A percentile compares a stretch with the other conserved stretches of the same genome.
Evolutionary conservation across 2,113 vertebrate genomes (phyloP).

Genomic region (Gopherus flavomarginatus): DNA sequence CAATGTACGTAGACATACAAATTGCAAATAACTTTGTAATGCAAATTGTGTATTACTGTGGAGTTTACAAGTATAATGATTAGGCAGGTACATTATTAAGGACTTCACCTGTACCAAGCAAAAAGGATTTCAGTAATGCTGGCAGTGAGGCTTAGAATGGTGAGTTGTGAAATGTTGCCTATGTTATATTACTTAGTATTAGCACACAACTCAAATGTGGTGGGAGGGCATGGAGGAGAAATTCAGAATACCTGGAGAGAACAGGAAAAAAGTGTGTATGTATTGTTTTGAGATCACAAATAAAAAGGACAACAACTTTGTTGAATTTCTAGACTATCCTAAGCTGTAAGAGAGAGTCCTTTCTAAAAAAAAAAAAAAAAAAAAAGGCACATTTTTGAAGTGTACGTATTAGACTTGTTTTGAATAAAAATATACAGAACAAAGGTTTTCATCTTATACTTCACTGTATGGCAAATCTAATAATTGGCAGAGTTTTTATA

Average conservation of each 20-base stretch:
- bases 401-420: conserved; percentile 61
- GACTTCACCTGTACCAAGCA: not conserved
- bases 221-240: not conserved
- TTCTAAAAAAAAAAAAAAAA: conserved; percentile 57
- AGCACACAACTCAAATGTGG: not conserved
- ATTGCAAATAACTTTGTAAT: not conserved
- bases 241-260: not conserved
- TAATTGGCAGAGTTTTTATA: not conserved
- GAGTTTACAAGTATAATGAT: not conserved
- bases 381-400: conserved; percentile 54
- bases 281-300: conserved; percentile 3
- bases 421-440: conserved; percentile 72
- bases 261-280: conserved; percentile 7
- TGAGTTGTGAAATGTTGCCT: not conserved
- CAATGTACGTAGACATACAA: not conserved
- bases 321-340: conserved; percentile 42
- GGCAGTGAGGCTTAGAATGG: conserved; percentile 5
- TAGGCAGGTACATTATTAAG: not conserved
- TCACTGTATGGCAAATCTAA: not conserved
- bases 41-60: not conserved
- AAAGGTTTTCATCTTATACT: not conserved
- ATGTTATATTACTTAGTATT: not conserved
- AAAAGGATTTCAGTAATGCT: not conserved
- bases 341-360: conserved; percentile 58
- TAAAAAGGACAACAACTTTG: conserved; percentile 10